Evolutionary conservation across 2,113 vertebrate species (phyloP).

Genomic region (Tragelaphus scriptus): DNA sequence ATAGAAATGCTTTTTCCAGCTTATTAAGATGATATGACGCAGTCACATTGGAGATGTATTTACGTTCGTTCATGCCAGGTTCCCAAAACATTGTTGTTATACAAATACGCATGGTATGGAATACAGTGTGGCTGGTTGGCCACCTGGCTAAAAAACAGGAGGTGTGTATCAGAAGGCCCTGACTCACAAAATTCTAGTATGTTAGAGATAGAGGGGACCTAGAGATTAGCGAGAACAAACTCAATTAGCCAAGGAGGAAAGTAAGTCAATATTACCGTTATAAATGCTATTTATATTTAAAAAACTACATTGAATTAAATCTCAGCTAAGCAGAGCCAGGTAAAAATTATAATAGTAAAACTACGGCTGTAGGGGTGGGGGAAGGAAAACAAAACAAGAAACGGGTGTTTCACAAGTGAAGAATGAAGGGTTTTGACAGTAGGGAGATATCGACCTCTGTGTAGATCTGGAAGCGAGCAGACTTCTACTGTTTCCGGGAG

Average conservation of each 20-base stretch:
- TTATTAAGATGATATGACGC: conserved; percentile 13
- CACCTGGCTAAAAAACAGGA: background rate
- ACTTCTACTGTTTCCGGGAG: background rate
- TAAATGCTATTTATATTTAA: background rate
- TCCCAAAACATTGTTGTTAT: conserved; percentile 31
- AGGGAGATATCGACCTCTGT: background rate
- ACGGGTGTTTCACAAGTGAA: background rate
- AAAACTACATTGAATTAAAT: background rate
- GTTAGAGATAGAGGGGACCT: background rate
- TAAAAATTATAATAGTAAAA: background rate
- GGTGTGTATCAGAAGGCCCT: background rate
- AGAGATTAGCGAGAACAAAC: background rate
- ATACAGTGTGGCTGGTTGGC: background rate
- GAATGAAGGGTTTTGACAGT: background rate
- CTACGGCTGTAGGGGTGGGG: background rate
- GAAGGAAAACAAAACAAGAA: background rate
- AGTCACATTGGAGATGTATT: conserved; percentile 21
- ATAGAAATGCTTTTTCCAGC: conserved; percentile 33
- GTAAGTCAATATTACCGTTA: background rate
- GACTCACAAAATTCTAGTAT: background rate
- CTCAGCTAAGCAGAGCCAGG: background rate
- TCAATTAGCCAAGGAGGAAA: background rate
- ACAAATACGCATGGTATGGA: background rate
- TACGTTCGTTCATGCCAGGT: background rate
- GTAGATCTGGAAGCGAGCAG: background rate